Evolutionary conservation across 2,888 invertebrate species (phyloP), one percentile per base, ranked within the genome.

Genomic region (Hyles lineata): DNA sequence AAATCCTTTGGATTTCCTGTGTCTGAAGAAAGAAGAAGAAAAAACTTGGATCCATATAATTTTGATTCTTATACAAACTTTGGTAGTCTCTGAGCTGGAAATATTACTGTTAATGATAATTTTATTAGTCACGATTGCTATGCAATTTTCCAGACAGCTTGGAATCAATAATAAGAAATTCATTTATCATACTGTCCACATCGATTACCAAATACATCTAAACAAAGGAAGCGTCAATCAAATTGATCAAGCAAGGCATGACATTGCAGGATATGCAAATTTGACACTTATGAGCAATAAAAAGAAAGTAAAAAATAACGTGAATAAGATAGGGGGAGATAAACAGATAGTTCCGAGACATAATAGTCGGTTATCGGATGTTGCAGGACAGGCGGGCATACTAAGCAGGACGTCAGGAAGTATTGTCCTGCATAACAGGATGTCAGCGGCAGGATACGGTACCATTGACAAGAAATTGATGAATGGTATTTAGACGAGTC

Each of bases 401-500:
- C 83, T 84, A 86, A 87, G 81, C 79, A 70, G 52, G 29, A 23
- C 78, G 78, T 78, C 85, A 87, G 89, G 89, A 89, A 87, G 78
- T 79, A 73, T 59, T 55, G 67, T 74, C 62, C 73, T 62, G 67
- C 72, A 63, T 72, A 79, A 80, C 82, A 83, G 85, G 84, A 83
- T 80, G 77, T 71, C 75, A 32, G 55, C 50, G 35, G n/a, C 72
- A 63, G 72, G 72, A 72, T 72, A 72, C 63, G 63, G 35, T 67
- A 58, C n/a, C 32, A 32, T 23, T 43, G 17, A 43, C 43, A 43
- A 67, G 67, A 67, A 67, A 67, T 63, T 63, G 32, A 15, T 15
- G 11, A 67, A 3, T 50, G 7, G 17, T n/a, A 32, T 29, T 29
- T 29, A 23, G 15, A 43, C 9, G 32, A 62, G 62, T 62, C 35